phyloP scores from a whole-genome alignment of 2,888 invertebrate species.

The Erpobdella octoculata region DNA sequence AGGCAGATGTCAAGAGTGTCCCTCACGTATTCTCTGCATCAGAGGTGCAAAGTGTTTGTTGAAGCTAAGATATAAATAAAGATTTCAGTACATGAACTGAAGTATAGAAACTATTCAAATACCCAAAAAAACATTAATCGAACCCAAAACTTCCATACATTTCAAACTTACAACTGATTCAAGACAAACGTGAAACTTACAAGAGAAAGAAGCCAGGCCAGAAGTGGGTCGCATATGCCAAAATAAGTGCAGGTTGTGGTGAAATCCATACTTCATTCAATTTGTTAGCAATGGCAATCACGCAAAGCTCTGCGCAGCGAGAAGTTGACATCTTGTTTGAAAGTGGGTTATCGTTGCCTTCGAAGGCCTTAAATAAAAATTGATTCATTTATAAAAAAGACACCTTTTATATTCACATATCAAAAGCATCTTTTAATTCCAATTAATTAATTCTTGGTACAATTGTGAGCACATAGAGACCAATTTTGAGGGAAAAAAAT shows the following conservation, averaged over 20 bases:
- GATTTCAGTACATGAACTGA: background rate
- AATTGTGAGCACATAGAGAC: background rate
- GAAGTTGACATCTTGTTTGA: conserved; percentile 53
- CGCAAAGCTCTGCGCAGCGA: conserved; percentile 55
- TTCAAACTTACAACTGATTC: no score
- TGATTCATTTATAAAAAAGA: background rate
- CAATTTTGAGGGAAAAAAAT: background rate
- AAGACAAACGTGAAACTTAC: background rate
- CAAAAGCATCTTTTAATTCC: background rate
- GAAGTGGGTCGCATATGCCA: conserved; percentile 54
- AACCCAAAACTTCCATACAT: no score
- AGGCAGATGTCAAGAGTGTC: no score
- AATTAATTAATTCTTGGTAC: no score
- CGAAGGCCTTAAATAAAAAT: conserved; percentile 16
- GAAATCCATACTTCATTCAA: conserved; percentile 66
- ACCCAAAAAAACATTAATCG: no score
- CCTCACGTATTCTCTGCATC: background rate
- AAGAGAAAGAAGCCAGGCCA: background rate
- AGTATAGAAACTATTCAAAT: background rate
- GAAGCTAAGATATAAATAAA: background rate
- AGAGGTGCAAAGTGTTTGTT: background rate
- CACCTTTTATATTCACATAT: background rate
- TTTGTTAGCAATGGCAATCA: conserved; percentile 56
- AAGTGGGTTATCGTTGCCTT: background rate
- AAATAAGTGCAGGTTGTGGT: conserved; percentile 59